These are phyloP conservation scores for Chlorospingus flavigularis DNA, from an alignment of 2,797 vertebrate genomes.

Conservation along the genomic window DNA sequence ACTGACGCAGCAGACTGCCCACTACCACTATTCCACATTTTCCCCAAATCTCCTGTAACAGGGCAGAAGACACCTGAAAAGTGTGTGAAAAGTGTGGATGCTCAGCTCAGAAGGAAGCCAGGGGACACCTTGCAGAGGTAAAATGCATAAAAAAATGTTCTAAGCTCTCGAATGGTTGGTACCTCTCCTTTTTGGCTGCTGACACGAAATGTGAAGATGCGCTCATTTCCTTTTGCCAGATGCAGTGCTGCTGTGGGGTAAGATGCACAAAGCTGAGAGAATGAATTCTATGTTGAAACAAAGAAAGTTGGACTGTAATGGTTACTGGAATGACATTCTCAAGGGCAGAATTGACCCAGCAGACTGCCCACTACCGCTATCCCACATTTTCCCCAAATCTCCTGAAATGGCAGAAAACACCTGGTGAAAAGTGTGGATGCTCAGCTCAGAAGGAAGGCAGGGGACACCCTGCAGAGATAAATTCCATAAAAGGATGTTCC, in stretches of 20 bases:
- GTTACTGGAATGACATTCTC: neutral
- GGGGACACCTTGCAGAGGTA: neutral
- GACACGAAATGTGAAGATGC: neutral
- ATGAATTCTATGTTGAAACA: neutral
- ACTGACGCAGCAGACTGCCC: neutral
- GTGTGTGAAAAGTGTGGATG: neutral
- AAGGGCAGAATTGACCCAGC: neutral
- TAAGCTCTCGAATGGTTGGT: neutral
- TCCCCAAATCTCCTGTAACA: neutral
- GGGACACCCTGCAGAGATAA: neutral
- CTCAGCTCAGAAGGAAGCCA: neutral
- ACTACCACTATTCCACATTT: neutral
- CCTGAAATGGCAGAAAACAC: neutral
- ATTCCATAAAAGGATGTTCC: neutral
- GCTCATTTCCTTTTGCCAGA: neutral
- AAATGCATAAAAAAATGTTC: neutral
- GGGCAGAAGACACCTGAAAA: too few species aligned
- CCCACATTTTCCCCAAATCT: neutral
- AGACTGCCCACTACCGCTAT: neutral
- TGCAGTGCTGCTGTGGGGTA: neutral
- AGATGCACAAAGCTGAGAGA: neutral
- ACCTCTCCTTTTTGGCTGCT: neutral
- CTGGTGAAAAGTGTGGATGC: neutral
- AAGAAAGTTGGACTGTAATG: neutral
- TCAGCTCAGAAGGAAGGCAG: neutral